These are phyloP conservation scores for Mycalesis mineus DNA, from an alignment of 2,888 invertebrate species.

Conservation along the genomic window DNA sequence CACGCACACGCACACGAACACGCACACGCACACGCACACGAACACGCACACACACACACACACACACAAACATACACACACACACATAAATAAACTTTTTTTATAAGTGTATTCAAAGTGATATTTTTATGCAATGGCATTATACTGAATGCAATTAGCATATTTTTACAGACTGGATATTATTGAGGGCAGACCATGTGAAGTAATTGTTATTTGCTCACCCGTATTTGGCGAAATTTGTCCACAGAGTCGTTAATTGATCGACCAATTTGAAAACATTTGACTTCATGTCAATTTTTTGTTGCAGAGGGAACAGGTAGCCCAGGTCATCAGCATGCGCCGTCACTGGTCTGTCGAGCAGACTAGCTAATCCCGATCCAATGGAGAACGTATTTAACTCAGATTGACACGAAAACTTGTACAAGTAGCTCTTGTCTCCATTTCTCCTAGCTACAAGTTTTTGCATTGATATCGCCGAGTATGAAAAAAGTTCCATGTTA, in stretches of 20 bases:
- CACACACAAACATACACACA: too few relatives aligned
- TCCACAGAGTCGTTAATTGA: slow-evolving; percentile 45
- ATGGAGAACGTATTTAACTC: slow-evolving; percentile 37
- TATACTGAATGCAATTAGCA: too few relatives aligned
- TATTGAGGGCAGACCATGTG: too few relatives aligned
- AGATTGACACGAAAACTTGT: slow-evolving; percentile 43
- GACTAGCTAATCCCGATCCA: too few relatives aligned
- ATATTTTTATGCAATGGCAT: too few relatives aligned
- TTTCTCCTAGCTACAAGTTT: slow-evolving; percentile 34
- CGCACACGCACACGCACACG: too few relatives aligned
- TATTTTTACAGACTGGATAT: too few relatives aligned
- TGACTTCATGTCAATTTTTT: slow-evolving; percentile 39
- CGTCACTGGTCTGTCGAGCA: slow-evolving; percentile 30
- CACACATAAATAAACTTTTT: too few relatives aligned
- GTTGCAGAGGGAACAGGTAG: slow-evolving; percentile 47
- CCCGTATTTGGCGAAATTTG: slow-evolving; percentile 59
- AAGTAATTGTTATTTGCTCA: slow-evolving; percentile 41
- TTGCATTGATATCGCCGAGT: slow-evolving; percentile 30
- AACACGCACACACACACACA: too few relatives aligned
- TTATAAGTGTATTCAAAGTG: too few relatives aligned
- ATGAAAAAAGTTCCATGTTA: slow-evolving; percentile 32
- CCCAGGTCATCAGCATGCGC: slow-evolving; percentile 53
- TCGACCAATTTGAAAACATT: slow-evolving; percentile 43
- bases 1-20: too few relatives aligned
- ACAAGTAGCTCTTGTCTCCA: slow-evolving; percentile 39